These are phyloP conservation scores for Labroides dimidiatus DNA, from an alignment of 2,797 vertebrate species.

Conservation along the genomic window DNA sequence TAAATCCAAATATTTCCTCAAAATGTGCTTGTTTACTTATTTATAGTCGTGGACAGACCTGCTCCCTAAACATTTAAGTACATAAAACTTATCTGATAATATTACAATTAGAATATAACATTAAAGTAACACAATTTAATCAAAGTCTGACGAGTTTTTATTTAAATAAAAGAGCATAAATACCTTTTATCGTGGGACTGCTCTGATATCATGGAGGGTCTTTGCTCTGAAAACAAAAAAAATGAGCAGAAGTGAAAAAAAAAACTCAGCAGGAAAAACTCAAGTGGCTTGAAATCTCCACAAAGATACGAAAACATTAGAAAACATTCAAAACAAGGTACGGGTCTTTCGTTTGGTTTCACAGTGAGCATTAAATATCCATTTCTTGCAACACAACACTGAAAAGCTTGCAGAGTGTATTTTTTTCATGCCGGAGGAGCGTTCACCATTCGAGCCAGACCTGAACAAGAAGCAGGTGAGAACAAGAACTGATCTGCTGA, in stretches of 20 bases:
- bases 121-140: too few relatives aligned
- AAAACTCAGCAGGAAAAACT: neutral
- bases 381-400: neutral
- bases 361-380: too few relatives aligned
- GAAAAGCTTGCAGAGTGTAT: conserved; percentile 1
- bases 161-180: conserved; percentile 1
- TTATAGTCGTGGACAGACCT: too few relatives aligned
- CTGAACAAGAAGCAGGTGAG: conserved; percentile 1
- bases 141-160: too few relatives aligned
- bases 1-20: too few relatives aligned
- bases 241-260: conserved; percentile 16
- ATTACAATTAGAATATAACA: too few relatives aligned
- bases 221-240: conserved; percentile 72
- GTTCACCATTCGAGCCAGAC: neutral
- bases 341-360: too few relatives aligned
- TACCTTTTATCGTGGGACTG: conserved; percentile 80
- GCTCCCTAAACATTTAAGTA: too few relatives aligned
- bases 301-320: neutral
- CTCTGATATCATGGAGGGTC: conserved; percentile 60
- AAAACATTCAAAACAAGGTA: too few relatives aligned
- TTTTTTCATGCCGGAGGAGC: conserved; percentile 29
- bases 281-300: neutral
- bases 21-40: too few relatives aligned
- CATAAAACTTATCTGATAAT: too few relatives aligned
- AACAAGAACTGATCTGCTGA: conserved; percentile 12